Base-by-base conservation (phyloP, 2,888 invertebrate genomes). In the Phaonia tiefii region DNA sequence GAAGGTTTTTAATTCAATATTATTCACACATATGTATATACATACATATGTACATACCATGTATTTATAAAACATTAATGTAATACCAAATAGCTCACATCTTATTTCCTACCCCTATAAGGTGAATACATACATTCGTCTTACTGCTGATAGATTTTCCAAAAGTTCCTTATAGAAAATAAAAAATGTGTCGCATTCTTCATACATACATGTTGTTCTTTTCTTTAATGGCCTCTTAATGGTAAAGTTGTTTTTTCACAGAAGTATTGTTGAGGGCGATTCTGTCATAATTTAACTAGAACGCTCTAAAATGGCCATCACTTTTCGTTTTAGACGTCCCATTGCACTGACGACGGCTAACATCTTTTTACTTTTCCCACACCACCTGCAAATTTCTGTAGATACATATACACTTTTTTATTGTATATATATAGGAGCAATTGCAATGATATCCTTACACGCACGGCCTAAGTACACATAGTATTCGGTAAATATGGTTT, bases 381-480 rank as follows among this genome's bases (percentile, higher is more conserved):
- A 60, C 60, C 60, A 60, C 60, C 60, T 60, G 60, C 60, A 60
- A 60, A 39, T 39, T 60, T 11, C 60, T 39, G 20, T 60, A 39
- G 60, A 60, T 60, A n/a, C n/a, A n/a, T n/a, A 60, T 60, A 60
- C 60, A 60, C 37, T 60, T 60, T 60, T 60, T 60, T 17, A n/a
- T 15, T 39, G 31, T 39, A 60, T 20, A 39, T 17, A 39, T 39
- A 37, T 31, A 37, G 10, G 17, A 51, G 15, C 31, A 5, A 31
- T 8, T 3, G 4, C 4, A 31, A 8, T 49, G 5, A 2, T 51
- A 22, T 51, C 8, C 51, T 51, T 51, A 51, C 51, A 22, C 51
- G 20, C 22, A 51, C 10, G 22, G 15, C 17, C 1, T 17, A 10
- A 10, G 17, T 20, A 11, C 51, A 51, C 51, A 51, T 17, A 51